Evolutionary conservation across 2,113 vertebrate genomes (phyloP).

Genomic region (Muntiacus reevesi): DNA sequence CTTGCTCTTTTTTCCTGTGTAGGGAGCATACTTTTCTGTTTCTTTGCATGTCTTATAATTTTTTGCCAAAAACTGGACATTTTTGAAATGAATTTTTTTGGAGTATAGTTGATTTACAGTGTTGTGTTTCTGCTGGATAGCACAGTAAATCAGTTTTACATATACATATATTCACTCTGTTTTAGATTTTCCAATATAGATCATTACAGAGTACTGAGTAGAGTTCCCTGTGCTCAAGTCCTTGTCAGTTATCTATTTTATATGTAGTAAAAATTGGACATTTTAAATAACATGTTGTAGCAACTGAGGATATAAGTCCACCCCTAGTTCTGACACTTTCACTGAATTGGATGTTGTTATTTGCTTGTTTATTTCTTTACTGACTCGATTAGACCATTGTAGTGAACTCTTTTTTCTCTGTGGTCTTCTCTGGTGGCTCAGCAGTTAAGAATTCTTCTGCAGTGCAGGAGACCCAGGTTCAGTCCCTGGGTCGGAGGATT

Average conservation of each 20-base stretch:
- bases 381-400: not conserved
- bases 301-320: not conserved
- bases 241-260: not conserved
- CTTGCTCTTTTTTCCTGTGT: not conserved
- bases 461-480: not conserved
- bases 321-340: not conserved
- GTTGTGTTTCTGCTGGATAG: not conserved
- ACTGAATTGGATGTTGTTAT: not conserved
- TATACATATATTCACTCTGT: not conserved
- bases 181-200: not conserved
- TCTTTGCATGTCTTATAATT: not conserved
- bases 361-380: not conserved
- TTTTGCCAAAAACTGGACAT: not conserved
- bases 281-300: not conserved
- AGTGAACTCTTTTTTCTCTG: not conserved
- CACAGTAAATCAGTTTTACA: not conserved
- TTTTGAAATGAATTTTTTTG: not conserved
- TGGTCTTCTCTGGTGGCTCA: not conserved
- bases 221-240: not conserved
- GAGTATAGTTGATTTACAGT: not conserved
- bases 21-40: not conserved
- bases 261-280: not conserved
- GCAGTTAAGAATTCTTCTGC: not conserved
- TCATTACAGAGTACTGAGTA: not conserved
- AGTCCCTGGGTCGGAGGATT: not conserved